phyloP scores from a whole-genome alignment of 1,140 invertebrate species.

The Philopotamus ludificatus region DNA sequence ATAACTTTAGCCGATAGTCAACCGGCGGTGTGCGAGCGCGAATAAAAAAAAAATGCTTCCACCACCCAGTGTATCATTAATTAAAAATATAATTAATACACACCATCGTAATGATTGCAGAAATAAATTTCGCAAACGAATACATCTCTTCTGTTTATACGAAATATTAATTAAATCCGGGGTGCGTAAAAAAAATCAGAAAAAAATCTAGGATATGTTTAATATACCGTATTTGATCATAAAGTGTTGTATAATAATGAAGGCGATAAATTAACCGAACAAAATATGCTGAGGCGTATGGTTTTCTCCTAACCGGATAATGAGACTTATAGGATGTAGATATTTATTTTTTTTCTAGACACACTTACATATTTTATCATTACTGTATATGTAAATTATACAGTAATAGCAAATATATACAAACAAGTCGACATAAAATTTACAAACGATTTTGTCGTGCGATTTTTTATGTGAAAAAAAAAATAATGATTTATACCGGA shows the following conservation, averaged over 20 bases:
- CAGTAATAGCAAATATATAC: neutral
- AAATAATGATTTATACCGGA: no score
- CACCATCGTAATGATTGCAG: neutral
- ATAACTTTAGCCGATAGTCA: neutral
- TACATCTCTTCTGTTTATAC: slow-evolving; percentile 7
- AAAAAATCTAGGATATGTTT: neutral
- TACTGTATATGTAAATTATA: neutral
- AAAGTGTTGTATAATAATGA: slow-evolving; percentile 19
- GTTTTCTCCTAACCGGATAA: slow-evolving; percentile 28
- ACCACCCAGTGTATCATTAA: no score
- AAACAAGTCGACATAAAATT: neutral
- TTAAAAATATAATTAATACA: neutral
- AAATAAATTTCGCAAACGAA: neutral
- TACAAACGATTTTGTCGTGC: neutral
- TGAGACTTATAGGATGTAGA: slow-evolving; percentile 36
- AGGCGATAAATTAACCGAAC: slow-evolving; percentile 25
- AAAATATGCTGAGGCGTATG: slow-evolving; percentile 14
- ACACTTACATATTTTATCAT: slow-evolving; percentile 24
- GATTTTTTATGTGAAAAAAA: neutral
- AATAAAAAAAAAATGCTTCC: no score
- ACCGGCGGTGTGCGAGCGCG: neutral
- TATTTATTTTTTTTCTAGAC: slow-evolving; percentile 28
- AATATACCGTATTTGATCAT: neutral
- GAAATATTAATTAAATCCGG: slow-evolving; percentile 21
- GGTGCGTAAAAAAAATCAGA: neutral